Conservation (phyloP, 2,797 vertebrate species). For the Crax fasciolata region DNA sequence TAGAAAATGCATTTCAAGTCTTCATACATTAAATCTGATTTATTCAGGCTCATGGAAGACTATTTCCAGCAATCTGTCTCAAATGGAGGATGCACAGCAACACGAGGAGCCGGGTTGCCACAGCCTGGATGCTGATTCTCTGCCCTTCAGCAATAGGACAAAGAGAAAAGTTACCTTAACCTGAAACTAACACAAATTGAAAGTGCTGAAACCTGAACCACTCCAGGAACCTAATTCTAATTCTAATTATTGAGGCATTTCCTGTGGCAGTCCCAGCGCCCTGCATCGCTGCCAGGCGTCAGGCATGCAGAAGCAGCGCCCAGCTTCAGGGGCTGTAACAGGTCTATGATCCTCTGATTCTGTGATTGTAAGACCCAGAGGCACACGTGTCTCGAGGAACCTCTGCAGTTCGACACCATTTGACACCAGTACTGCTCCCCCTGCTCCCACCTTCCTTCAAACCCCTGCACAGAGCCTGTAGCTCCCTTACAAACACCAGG, state of each 20-base stretch:
- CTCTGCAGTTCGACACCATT: not conserved
- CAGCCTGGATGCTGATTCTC: not conserved
- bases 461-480: not conserved
- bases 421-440: fast-evolving
- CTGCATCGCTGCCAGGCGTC: not conserved
- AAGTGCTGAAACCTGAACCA: constrained; percentile 24
- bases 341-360: not conserved
- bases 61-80: constrained; percentile 59
- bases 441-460: not conserved
- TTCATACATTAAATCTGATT: constrained; percentile 69
- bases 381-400: not conserved
- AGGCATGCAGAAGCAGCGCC: fast-evolving
- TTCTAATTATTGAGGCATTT: not conserved
- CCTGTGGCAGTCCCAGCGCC: fast-evolving
- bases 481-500: not conserved
- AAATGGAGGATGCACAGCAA: not conserved
- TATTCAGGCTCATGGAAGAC: constrained; percentile 60
- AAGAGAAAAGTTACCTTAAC: constrained; percentile 19
- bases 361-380: not conserved
- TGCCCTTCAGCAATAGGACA: not conserved
- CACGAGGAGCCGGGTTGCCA: not conserved
- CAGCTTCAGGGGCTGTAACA: not conserved
- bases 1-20: constrained; percentile 63
- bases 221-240: constrained; percentile 7
- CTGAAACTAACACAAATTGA: constrained; percentile 41